These are phyloP conservation scores for Tragulus kanchil DNA, from an alignment of 2,113 vertebrate genomes.

Conservation along the genomic window DNA sequence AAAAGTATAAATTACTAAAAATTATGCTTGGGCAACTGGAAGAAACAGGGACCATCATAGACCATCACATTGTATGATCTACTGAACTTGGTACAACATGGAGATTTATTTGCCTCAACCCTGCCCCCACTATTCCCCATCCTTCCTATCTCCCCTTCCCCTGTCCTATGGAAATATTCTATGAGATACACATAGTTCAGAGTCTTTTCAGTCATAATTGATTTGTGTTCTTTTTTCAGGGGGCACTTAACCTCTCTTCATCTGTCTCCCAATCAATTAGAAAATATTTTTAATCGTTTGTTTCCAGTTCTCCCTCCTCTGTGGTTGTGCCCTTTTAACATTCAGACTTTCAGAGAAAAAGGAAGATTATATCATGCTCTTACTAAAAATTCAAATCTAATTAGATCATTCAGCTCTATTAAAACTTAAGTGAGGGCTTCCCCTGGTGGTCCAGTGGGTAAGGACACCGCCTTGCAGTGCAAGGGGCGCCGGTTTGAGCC, in stretches of 20 bases:
- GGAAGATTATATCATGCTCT: not conserved
- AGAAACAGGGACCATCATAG: not conserved
- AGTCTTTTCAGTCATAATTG: not conserved
- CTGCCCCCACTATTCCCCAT: not conserved
- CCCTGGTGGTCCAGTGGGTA: no score
- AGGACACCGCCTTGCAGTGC: no score
- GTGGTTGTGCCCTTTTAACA: not conserved
- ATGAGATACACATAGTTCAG: not conserved
- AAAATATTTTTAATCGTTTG: slow-evolving; percentile 19
- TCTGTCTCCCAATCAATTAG: slow-evolving; percentile 3
- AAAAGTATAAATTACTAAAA: not conserved
- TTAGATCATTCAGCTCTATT: not conserved
- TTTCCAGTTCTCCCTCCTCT: not conserved
- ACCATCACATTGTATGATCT: not conserved
- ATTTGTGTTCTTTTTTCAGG: slow-evolving; percentile 25
- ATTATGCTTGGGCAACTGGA: not conserved
- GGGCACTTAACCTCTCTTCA: not conserved
- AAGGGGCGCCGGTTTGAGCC: no score
- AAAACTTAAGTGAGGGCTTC: not conserved
- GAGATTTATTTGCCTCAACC: not conserved
- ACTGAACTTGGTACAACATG: not conserved
- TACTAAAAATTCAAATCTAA: slow-evolving; percentile 20
- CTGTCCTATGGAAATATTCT: not conserved
- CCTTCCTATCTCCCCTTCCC: not conserved
- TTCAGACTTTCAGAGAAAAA: slow-evolving; percentile 40